phyloP scores from a whole-genome alignment of 2,797 vertebrate species.

The Amblyraja radiata region DNA sequence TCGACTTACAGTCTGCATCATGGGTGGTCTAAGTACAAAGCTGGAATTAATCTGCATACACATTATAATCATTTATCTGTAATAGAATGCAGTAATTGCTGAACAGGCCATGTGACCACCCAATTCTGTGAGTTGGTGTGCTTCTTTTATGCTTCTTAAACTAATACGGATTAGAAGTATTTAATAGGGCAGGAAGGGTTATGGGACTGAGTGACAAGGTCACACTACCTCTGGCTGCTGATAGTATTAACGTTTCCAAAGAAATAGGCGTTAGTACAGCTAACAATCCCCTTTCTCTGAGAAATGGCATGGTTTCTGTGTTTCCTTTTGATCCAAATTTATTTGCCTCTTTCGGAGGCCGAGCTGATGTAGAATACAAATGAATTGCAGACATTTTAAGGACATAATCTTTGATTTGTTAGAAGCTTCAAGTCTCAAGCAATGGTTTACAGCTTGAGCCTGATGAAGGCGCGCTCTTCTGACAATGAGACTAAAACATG shows the following conservation, averaged over 20 bases:
- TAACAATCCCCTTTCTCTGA: not conserved
- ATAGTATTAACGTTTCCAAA: not conserved
- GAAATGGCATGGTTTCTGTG: not conserved
- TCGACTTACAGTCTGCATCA: not conserved
- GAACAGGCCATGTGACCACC: not conserved
- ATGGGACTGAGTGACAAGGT: not conserved
- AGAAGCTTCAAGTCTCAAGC: too few species aligned
- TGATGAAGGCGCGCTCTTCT: too few species aligned
- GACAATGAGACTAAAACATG: too few species aligned
- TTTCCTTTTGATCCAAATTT: not conserved
- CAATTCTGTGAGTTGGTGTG: not conserved
- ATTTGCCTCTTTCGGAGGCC: not conserved
- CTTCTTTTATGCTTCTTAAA: not conserved
- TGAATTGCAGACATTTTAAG: not conserved
- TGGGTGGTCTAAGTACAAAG: slow-evolving; percentile 20
- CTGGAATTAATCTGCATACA: not conserved
- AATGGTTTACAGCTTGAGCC: too few species aligned
- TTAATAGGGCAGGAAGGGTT: not conserved
- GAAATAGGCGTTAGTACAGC: not conserved
- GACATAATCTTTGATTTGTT: too few species aligned
- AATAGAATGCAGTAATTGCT: not conserved
- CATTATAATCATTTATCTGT: not conserved
- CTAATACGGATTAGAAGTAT: not conserved
- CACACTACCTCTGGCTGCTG: not conserved
- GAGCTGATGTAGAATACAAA: not conserved